phyloP scores from a whole-genome alignment of 2,797 vertebrate genomes.

The Myioborus miniatus region DNA sequence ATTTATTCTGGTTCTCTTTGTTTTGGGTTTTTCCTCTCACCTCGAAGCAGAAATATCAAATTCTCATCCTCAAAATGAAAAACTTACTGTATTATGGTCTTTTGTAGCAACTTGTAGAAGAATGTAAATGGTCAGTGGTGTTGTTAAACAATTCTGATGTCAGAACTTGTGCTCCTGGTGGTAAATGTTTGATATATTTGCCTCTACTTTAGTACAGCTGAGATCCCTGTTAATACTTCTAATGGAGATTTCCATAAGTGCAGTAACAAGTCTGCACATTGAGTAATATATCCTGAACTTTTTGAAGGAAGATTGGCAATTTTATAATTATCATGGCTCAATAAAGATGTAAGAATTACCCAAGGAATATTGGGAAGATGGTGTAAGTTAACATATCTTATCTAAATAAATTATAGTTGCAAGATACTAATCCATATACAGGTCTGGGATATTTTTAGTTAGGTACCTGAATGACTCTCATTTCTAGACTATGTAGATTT shows the following conservation, averaged over 20 bases:
- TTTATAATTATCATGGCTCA: not conserved
- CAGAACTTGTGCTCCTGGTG: not conserved
- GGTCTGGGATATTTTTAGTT: not conserved
- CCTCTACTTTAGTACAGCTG: not conserved
- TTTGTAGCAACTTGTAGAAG: not conserved
- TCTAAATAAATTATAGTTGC: not conserved
- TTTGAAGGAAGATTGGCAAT: not conserved
- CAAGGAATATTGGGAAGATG: not conserved
- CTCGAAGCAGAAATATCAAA: slow-evolving; percentile 19
- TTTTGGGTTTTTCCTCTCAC: not conserved
- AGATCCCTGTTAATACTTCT: not conserved
- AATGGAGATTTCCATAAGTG: not conserved
- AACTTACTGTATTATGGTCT: not conserved
- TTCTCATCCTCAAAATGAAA: not conserved
- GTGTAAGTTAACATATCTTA: not conserved
- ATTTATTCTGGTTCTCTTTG: slow-evolving; percentile 1
- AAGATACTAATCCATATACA: not conserved
- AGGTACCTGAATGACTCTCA: not conserved
- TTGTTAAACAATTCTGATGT: not conserved
- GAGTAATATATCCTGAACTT: not conserved
- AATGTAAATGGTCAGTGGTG: not conserved
- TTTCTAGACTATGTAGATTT: not conserved
- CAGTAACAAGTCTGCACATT: not conserved
- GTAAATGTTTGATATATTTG: not conserved
- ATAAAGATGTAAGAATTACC: not conserved